phyloP scores from a whole-genome alignment of 2,113 vertebrate species.

The Lota lota region DNA sequence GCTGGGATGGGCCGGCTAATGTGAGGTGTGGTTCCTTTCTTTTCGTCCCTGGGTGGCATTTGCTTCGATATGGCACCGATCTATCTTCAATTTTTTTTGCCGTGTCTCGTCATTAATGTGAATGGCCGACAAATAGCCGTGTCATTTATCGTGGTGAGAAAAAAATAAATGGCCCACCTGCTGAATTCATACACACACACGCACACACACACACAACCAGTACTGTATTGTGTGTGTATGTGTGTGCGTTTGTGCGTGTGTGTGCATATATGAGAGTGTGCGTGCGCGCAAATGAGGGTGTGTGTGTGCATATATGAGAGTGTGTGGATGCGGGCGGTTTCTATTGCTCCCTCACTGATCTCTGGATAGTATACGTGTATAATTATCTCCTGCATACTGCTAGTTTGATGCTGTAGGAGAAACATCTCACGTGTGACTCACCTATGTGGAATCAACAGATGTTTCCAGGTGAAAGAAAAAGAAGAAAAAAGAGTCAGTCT shows the following conservation, averaged over 20 bases:
- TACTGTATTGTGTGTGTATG: too few species aligned
- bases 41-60: conserved; percentile 12
- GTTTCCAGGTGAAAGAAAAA: conserved; percentile 16
- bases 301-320: background rate
- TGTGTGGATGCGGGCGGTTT: conserved; percentile 6
- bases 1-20: background rate
- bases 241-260: too few species aligned
- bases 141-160: conserved; percentile 1
- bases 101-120: conserved; percentile 27
- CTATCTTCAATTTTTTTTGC: background rate
- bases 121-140: conserved; percentile 40
- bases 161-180: too few species aligned
- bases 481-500: background rate
- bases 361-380: conserved; percentile 63
- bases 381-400: conserved; percentile 30
- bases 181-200: too few species aligned
- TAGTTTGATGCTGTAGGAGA: conserved; percentile 24
- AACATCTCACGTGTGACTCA: conserved; percentile 16
- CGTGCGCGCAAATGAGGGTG: background rate
- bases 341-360: conserved; percentile 45
- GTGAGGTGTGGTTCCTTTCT: background rate
- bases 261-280: background rate
- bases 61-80: conserved; percentile 23
- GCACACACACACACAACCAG: too few species aligned
- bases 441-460: conserved; percentile 25